Evolutionary conservation across 2,113 vertebrate species (phyloP), one percentile per base, ranked within the genome.

Genomic region (Pangasianodon hypophthalmus): DNA sequence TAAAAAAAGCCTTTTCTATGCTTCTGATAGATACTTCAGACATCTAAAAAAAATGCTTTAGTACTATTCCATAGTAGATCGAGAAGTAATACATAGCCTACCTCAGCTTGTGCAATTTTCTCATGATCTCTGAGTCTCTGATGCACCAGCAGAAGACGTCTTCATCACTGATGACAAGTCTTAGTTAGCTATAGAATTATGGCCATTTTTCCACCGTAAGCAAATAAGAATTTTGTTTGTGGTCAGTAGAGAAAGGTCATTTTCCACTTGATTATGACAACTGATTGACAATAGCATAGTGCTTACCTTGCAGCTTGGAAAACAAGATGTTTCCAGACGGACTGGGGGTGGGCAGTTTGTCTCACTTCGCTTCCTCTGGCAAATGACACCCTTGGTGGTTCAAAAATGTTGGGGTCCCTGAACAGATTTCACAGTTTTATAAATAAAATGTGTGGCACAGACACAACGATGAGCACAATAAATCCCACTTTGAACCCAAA

Each of bases 361-460:
- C 95, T 95, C 95, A 95, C 93, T 93, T 91, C 73, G 37, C 83
- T 90, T 93, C 94, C 92, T 89, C 92, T 95, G 94, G 95, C 93
- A 94, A 96, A 95, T 93, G 94, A 96, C 96, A 96, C 96, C 95
- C 95, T 92, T 96, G 95, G 95, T 94, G 95, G 94, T 95, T 95
- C 94, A 95, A 92, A 91, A 95, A 96, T 94, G 94, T 95, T 95
- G 94, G 95, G 95, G 95, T 95, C 95, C 95, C 95, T 95, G 94
- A 96, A 96, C 96, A 96, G 96, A 96, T 96, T 96, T 96, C 94
- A 94, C 96, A 95, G 95, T 92, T 95, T 95, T 94, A 95, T 94
- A 96, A 96, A 96, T 96, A 96, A 96, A 96, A 96, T 87, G 95
- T 96, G 96, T 95, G 94, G 94, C 93, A 95, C 90, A 96, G 94